Conservation (phyloP, 2,797 vertebrate genomes). For the Thalassophryne amazonica region DNA sequence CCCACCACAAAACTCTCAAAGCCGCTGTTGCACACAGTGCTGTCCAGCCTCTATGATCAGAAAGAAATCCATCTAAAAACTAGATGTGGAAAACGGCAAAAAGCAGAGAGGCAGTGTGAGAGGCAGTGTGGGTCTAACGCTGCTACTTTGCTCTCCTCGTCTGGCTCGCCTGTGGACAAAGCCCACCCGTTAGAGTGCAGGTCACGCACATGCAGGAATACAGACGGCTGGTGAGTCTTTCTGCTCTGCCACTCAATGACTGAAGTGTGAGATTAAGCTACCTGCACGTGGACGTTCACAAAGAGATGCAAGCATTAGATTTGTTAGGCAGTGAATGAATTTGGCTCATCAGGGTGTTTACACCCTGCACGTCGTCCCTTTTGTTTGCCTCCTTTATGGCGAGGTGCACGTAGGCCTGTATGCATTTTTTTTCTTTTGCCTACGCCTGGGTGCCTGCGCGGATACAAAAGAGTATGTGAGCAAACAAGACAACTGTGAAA, state of each 20-base stretch:
- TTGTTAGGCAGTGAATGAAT: background rate
- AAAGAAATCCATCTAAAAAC: constrained; percentile 26
- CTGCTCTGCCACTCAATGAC: constrained; percentile 57
- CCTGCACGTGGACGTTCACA: constrained; percentile 8
- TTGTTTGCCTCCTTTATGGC: background rate
- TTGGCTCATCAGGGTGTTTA: background rate
- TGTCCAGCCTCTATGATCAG: constrained; percentile 31
- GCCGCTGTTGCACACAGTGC: constrained; percentile 9
- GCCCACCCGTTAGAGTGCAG: constrained; percentile 64
- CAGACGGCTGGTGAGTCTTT: constrained; percentile 59
- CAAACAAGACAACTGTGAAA: constrained; percentile 25
- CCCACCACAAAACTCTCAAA: no score
- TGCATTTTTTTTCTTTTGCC: constrained; percentile 14
- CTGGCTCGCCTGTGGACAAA: constrained; percentile 64
- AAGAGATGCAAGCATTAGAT: background rate
- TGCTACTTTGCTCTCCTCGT: constrained; percentile 49
- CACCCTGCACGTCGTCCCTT: no score
- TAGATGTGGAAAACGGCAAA: constrained; percentile 39
- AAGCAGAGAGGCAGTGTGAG: constrained; percentile 22
- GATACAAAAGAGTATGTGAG: background rate
- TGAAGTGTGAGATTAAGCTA: constrained; percentile 51
- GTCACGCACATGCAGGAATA: constrained; percentile 65
- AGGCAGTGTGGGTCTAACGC: constrained; percentile 27
- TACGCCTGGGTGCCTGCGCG: background rate
- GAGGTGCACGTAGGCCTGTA: background rate